Evolutionary conservation across 2,113 vertebrate species (phyloP).

Genomic region (Colossoma macropomum): DNA sequence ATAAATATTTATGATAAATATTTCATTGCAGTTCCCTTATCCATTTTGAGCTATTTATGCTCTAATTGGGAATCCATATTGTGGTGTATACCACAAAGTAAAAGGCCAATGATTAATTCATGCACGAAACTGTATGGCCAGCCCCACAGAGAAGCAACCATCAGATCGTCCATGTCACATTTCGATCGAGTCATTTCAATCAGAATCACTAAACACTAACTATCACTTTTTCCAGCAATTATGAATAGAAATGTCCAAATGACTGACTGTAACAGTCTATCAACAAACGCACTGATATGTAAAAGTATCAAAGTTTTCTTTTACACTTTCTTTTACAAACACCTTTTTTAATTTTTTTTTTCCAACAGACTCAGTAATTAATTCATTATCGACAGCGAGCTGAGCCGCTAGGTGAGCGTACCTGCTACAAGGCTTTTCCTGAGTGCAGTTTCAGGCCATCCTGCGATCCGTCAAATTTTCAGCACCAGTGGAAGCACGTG

Average conservation of each 20-base stretch:
- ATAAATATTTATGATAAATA: conserved; percentile 66
- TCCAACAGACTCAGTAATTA: not conserved
- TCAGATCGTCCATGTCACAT: conserved; percentile 12
- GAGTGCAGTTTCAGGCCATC: not conserved
- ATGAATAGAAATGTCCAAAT: not conserved
- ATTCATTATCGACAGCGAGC: not conserved
- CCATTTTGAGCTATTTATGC: conserved; percentile 64
- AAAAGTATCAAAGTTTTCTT: no score
- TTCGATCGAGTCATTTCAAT: not conserved
- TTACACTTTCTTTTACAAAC: no score
- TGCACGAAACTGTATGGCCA: conserved; percentile 63
- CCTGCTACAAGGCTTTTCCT: not conserved
- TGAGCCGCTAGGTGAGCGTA: not conserved
- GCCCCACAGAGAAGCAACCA: conserved; percentile 25
- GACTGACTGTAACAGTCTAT: no score
- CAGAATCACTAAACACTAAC: not conserved
- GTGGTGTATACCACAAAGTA: conserved; percentile 71
- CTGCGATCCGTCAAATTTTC: conserved; percentile 32
- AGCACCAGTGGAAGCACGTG: conserved; percentile 49
- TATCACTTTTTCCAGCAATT: not conserved
- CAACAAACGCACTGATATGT: not conserved
- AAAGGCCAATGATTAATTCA: conserved; percentile 79
- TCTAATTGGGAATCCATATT: conserved; percentile 66
- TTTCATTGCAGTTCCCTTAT: conserved; percentile 68
- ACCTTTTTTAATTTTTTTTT: no score